Evolutionary conservation across 2,113 vertebrate species (phyloP).

Genomic region (Entomyzon cyanotis): DNA sequence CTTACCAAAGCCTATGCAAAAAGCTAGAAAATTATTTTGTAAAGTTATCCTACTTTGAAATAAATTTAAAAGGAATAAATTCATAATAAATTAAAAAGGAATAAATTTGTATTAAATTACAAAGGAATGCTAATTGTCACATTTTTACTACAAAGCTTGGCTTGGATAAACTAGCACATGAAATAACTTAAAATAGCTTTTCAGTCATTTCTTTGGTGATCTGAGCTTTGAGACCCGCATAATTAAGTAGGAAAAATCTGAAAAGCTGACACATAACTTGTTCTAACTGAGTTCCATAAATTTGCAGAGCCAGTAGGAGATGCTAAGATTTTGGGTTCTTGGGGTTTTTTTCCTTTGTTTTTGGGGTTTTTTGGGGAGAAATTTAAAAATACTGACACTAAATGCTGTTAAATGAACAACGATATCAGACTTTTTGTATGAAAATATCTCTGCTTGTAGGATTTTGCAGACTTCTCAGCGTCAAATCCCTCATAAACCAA

Average conservation of each 20-base stretch:
- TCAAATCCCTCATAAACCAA: not conserved
- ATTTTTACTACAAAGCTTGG: conserved; percentile 43
- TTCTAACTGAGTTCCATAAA: not conserved
- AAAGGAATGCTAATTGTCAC: conserved; percentile 44
- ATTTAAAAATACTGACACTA: not conserved
- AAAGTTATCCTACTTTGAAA: not conserved
- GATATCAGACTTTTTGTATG: not conserved
- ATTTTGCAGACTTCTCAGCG: not conserved
- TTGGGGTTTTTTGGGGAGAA: not conserved
- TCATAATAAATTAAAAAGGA: not conserved
- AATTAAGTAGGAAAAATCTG: not conserved
- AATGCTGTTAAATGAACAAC: not conserved
- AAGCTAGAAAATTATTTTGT: not conserved
- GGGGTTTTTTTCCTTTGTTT: not conserved
- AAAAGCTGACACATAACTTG: not conserved
- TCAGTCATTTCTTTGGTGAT: not conserved
- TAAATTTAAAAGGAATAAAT: not conserved
- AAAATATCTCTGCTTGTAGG: not conserved
- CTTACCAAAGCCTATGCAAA: not conserved
- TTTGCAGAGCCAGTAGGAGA: not conserved
- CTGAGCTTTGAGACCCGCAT: conserved; percentile 6
- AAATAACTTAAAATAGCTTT: conserved; percentile 28
- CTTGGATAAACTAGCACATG: not conserved
- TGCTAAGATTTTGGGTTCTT: not conserved
- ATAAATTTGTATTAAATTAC: not conserved